Percentiles rank a stretch among this genome's conserved stretches.
These are phyloP conservation scores for Pandemis heparana DNA, from an alignment of 2,888 invertebrate species.

Conservation along the genomic window DNA sequence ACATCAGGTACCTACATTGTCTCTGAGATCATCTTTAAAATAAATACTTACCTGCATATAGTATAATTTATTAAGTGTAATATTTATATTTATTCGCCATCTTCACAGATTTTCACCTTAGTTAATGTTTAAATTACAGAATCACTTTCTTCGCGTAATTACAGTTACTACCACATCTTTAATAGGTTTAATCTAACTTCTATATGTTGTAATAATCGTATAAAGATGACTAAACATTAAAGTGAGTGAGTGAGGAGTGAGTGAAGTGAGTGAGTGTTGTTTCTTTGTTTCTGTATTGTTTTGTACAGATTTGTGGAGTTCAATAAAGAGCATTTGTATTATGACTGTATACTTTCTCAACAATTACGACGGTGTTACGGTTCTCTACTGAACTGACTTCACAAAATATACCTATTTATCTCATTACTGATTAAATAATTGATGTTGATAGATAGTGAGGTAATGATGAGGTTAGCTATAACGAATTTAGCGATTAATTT, in stretches of 20 bases:
- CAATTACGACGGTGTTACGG: neutral
- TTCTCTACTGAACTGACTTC: neutral
- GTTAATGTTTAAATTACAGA: neutral
- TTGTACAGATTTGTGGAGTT: too few relatives aligned
- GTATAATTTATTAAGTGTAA: too few relatives aligned
- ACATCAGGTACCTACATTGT: too few relatives aligned
- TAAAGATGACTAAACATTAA: neutral
- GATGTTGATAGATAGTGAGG: neutral
- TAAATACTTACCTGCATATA: too few relatives aligned
- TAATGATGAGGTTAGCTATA: conserved; percentile 13
- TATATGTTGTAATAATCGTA: neutral
- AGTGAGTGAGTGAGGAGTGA: too few relatives aligned
- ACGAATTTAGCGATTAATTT: neutral
- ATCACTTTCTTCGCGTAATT: neutral
- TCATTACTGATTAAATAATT: conserved; percentile 14
- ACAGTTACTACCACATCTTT: neutral
- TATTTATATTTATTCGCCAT: neutral
- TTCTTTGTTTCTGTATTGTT: too few relatives aligned
- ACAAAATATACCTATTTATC: neutral
- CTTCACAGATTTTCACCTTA: neutral
- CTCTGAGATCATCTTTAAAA: too few relatives aligned
- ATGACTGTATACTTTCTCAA: neutral
- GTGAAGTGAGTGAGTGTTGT: too few relatives aligned
- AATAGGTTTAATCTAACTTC: neutral
- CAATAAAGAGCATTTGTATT: too few relatives aligned